These are phyloP conservation scores for Thunnus maccoyii DNA, from an alignment of 2,113 vertebrate genomes.

Conservation along the genomic window DNA sequence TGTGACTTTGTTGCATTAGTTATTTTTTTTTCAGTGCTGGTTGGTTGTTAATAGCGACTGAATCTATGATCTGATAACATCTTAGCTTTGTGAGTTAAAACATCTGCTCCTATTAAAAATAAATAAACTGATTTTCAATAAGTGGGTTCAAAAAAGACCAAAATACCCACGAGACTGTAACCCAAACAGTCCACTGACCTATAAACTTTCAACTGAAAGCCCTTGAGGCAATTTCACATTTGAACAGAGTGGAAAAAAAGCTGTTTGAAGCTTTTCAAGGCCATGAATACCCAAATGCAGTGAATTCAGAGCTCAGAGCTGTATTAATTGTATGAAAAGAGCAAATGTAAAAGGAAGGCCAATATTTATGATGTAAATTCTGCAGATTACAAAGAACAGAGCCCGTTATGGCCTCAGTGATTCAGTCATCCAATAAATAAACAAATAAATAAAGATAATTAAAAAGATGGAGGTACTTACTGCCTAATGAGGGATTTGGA, in stretches of 20 bases:
- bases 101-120: constrained; percentile 29
- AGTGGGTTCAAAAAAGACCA: constrained; percentile 5
- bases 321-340: neutral
- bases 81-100: constrained; percentile 1
- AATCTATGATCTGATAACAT: constrained; percentile 4
- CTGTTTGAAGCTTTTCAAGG: constrained; percentile 22
- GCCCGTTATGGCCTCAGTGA: neutral
- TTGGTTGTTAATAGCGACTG: neutral
- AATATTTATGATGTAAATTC: neutral
- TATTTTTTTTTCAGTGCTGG: constrained; percentile 1
- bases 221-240: constrained; percentile 21
- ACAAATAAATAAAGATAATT: neutral
- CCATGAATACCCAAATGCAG: constrained; percentile 9
- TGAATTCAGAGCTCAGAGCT: neutral
- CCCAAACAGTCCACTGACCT: constrained; percentile 41
- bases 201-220: constrained; percentile 27
- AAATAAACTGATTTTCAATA: constrained; percentile 33
- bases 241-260: neutral
- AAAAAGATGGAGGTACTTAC: neutral
- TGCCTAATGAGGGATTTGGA: constrained; percentile 2
- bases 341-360: neutral
- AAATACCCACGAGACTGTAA: constrained; percentile 12
- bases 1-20: neutral
- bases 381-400: neutral
- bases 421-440: constrained; percentile 1